Evolutionary conservation across 2,113 vertebrate species (phyloP).

Genomic region (Hemibagrus wyckioides): DNA sequence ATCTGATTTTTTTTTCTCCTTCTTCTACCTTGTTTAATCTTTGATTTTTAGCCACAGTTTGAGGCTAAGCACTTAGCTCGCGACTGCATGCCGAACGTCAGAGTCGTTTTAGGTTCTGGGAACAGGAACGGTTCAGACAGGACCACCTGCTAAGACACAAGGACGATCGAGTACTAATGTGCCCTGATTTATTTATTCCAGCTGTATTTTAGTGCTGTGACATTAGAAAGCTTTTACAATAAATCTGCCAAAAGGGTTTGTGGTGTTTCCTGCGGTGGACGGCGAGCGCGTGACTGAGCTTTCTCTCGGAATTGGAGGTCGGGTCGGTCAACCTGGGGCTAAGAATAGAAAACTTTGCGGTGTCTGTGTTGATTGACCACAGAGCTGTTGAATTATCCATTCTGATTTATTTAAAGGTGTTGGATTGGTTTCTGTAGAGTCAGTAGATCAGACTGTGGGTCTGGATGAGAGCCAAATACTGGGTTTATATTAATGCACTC

Average conservation of each 20-base stretch:
- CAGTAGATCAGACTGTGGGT: not conserved
- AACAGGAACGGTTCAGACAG: conserved; percentile 1
- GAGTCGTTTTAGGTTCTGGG: not conserved
- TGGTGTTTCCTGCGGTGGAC: conserved; percentile 1
- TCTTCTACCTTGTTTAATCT: not conserved
- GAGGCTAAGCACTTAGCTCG: not conserved
- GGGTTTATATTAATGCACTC: not conserved
- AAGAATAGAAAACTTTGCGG: not conserved
- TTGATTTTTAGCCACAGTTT: not conserved
- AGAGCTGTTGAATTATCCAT: not conserved
- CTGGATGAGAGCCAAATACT: not conserved
- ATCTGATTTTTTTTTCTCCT: not conserved
- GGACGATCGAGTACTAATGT: conserved; percentile 31
- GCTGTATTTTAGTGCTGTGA: conserved; percentile 46
- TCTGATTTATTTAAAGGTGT: not conserved
- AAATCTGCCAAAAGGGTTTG: conserved; percentile 34
- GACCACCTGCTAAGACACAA: conserved; percentile 20
- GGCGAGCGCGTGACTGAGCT: not conserved
- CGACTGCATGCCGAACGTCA: conserved; percentile 10
- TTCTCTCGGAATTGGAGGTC: not conserved
- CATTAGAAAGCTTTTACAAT: conserved; percentile 72
- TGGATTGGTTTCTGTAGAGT: not conserved
- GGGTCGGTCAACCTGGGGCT: not conserved
- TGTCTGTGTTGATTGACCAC: not conserved
- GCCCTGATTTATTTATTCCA: conserved; percentile 49